A percentile compares a stretch with the other conserved stretches of the same genome.
phyloP scores from a whole-genome alignment of 2,888 invertebrate species.

The Vanessa cardui region DNA sequence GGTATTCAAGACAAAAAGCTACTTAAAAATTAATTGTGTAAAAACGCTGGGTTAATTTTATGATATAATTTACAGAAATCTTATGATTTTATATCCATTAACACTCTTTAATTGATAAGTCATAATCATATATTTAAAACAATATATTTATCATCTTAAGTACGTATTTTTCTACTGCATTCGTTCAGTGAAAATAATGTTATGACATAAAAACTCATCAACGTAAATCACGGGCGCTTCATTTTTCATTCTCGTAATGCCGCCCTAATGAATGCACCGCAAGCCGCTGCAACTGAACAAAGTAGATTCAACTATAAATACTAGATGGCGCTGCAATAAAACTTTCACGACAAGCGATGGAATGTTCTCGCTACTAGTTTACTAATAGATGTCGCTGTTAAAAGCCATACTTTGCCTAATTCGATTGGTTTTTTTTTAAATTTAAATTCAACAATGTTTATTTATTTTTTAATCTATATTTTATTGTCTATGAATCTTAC shows the following conservation, averaged over 20 bases:
- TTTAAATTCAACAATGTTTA: background rate
- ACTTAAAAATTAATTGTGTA: too few relatives aligned
- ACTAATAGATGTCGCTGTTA: constrained; percentile 40
- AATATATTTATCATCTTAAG: background rate
- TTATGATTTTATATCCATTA: too few relatives aligned
- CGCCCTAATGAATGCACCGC: constrained; percentile 25
- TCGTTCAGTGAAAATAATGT: background rate
- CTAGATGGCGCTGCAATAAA: constrained; percentile 39
- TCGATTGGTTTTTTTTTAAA: background rate
- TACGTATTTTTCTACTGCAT: background rate
- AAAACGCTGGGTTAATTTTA: too few relatives aligned
- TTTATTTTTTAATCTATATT: too few relatives aligned
- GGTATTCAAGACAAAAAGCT: too few relatives aligned
- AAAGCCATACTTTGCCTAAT: background rate
- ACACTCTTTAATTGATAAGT: too few relatives aligned
- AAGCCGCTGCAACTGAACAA: constrained; percentile 29
- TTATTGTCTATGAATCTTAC: too few relatives aligned
- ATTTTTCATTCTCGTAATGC: constrained; percentile 18
- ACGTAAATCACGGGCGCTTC: constrained; percentile 7
- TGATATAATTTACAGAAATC: too few relatives aligned
- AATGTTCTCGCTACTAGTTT: constrained; percentile 18
- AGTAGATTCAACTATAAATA: constrained; percentile 25
- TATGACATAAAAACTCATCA: constrained; percentile 9
- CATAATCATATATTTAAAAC: background rate
- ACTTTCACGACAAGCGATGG: constrained; percentile 14